A percentile compares a stretch with the other conserved stretches of the same genome.
phyloP scores from a whole-genome alignment of 2,113 vertebrate genomes.

The Salminus brasiliensis region DNA sequence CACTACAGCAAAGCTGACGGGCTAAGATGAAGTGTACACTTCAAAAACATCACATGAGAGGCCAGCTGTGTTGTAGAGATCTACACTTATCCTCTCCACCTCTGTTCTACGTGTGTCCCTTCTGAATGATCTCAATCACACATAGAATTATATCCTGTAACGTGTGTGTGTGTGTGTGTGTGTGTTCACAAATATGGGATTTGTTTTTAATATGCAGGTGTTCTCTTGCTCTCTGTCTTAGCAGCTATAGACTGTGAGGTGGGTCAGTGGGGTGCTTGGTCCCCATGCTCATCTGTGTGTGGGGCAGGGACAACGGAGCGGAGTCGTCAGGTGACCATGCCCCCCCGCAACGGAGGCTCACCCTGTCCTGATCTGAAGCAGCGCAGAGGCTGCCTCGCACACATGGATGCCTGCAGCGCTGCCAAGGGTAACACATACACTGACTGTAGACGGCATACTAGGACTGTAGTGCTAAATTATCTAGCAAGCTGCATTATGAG shows the following conservation, averaged over 20 bases:
- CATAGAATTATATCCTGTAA: conserved; percentile 4
- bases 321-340: conserved; percentile 79
- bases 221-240: conserved; percentile 21
- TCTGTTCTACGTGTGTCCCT: conserved; percentile 17
- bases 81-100: not conserved
- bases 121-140: not conserved
- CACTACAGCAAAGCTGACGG: not conserved
- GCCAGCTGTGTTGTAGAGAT: conserved; percentile 42
- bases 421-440: conserved; percentile 77
- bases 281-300: conserved; percentile 80
- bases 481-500: too few relatives aligned
- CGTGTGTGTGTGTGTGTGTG: not conserved
- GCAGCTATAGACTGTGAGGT: conserved; percentile 83
- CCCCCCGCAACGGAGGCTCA: conserved; percentile 81
- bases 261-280: conserved; percentile 85
- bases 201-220: not conserved
- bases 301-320: conserved; percentile 81
- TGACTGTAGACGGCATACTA: not conserved
- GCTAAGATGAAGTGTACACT: not conserved
- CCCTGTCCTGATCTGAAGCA: conserved; percentile 87
- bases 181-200: not conserved
- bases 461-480: too few relatives aligned
- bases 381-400: conserved; percentile 83
- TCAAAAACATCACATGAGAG: conserved; percentile 35
- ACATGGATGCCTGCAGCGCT: conserved; percentile 70